These are phyloP conservation scores for Sphaeramia orbicularis DNA, from an alignment of 2,797 vertebrate species.

Conservation along the genomic window DNA sequence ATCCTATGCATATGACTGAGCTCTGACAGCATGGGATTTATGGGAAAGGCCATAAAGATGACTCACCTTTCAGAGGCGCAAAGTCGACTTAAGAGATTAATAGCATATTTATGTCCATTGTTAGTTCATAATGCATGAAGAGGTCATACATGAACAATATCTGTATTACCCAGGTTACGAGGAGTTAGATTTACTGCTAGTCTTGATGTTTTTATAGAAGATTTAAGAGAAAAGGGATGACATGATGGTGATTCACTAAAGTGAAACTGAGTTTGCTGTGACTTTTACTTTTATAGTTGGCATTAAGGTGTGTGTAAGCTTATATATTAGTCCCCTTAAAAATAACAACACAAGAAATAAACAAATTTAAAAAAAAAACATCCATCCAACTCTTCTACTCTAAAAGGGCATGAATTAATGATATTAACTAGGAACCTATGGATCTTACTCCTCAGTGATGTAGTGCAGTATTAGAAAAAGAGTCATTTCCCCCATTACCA, in stretches of 20 bases:
- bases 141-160: constrained; percentile 8
- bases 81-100: constrained; percentile 9
- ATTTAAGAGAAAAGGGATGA: neutral
- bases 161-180: neutral
- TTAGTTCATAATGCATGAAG: constrained; percentile 8
- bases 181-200: neutral
- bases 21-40: constrained; percentile 18
- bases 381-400: neutral
- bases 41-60: constrained; percentile 27
- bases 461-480: constrained; percentile 20
- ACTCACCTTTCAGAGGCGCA: constrained; percentile 33
- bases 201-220: neutral
- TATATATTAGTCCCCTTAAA: neutral
- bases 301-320: neutral
- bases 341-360: neutral
- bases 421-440: constrained; percentile 3
- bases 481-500: constrained; percentile 36
- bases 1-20: neutral
- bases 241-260: neutral
- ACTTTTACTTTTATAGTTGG: neutral
- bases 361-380: neutral
- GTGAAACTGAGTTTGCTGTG: neutral
- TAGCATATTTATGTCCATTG: constrained; percentile 5
- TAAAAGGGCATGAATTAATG: constrained; percentile 3
- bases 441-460: constrained; percentile 26